Base-by-base conservation (phyloP, 2,113 vertebrate species). In the Furnarius figulus region DNA sequence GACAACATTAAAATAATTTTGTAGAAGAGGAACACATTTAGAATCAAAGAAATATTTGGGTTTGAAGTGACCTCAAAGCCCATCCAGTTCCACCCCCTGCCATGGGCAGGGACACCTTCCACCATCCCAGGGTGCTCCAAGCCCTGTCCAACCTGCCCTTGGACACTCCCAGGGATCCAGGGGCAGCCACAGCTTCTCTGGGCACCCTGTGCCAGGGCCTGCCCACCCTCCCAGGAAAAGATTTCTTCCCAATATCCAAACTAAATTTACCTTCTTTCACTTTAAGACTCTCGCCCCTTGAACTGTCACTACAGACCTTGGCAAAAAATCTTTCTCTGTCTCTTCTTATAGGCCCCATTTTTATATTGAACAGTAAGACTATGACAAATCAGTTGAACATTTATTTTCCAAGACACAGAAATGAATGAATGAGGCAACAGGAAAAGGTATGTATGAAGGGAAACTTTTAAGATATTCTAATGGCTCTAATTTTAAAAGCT, bases 401-500 rank as follows among this genome's bases (percentile, higher is more conserved):
- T 95, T 94, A 89, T 95, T 96, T 96, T 81, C 77, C 20, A 24
- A 80, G 94, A 87, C 87, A 87, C 59, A 68, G 96, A 96, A 96
- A 97, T 95, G 96, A 96, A 97, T 96, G 94, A 87, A 77, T 11
- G 49, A 75, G 80, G 89, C 81, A 97, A 97, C 81, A 97, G 88
- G 95, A 96, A 96, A 91, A 94, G 83, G 87, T 66, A 37, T 68
- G 47, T 85, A 85, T 79, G 92, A 96, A 97, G 77, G 94, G 96
- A 97, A 97, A 97, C 68, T 67, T 82, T 77, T 61, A 71, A 92
- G 73, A 71, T 87, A 96, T 84, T 87, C 95, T 96, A 97, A 96
- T 96, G 93, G 87, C 76, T 97, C 95, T 97, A 97, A 97, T 98
- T 97, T 94, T 94, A 97, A 96, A 96, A 97, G 65, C 91, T 97